Base-by-base conservation (phyloP, 2,113 vertebrate species). In the Podarcis cretensis region DNA sequence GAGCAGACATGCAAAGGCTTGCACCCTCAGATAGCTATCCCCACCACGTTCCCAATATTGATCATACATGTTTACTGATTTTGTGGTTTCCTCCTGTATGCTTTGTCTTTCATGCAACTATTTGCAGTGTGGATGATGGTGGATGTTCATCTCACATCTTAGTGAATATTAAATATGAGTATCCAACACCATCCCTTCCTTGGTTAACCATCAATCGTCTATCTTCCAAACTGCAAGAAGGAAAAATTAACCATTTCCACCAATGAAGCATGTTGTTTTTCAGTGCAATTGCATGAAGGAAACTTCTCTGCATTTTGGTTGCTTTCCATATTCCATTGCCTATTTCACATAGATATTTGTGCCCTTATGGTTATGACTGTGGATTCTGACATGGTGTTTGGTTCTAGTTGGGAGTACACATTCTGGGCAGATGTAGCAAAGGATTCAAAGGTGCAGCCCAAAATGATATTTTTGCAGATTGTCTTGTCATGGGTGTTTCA, bases 121-220 rank as follows among this genome's bases (percentile, higher is more conserved):
- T 18, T 32, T 27, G 1, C 6, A n/a, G 9, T 30, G 8, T 18
- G 7, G 8, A 6, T 77, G 48, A 1, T 54, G 48, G 0, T 0
- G 48, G 48, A 54, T 54, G 48, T 54, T 54, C 48, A 54, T 5
- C 30, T 40, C 20, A 16, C 8, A 63, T 78, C 68, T 66, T 21
- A 20, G 30, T 18, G 14, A 6, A 63, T 16, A 32, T 57, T 57
- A 54, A 54, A 27, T n/a, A 27, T 63, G 10, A 57, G 4, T 14
- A 35, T 6, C 71, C 21, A 43, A 35, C 27, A 20, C 27, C 14
- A 20, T 68, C 71, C 40, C 54, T 80, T 35, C 32, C 35, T 68
- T 68, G 6, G 21, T 83, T 69, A n/a, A 8, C n/a, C 25, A 23
- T 20, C 59, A 65, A 2, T 63, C 16, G 27, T 9, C 8, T 37